Conservation (phyloP, 2,797 vertebrate genomes). For the Cottoperca gobio region DNA sequence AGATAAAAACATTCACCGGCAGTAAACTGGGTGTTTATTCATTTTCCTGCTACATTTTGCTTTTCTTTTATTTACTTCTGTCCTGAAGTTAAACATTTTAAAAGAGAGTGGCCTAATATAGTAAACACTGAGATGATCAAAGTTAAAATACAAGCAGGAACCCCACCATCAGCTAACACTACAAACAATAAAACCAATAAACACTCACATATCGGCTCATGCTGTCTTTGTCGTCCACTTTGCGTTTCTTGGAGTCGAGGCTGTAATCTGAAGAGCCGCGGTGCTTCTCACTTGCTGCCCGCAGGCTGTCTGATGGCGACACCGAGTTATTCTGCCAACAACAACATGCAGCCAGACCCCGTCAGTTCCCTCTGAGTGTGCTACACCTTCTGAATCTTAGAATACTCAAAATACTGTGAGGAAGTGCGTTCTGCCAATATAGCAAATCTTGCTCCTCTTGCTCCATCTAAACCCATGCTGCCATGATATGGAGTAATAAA, state of each 20-base stretch:
- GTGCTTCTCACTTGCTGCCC: slow-evolving; percentile 92
- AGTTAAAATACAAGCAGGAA: background rate
- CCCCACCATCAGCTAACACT: background rate
- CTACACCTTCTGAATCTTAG: background rate
- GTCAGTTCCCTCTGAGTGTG: slow-evolving; percentile 33
- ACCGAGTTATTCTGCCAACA: slow-evolving; percentile 92
- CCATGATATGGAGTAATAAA: background rate
- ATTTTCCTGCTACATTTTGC: background rate
- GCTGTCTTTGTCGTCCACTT: slow-evolving; percentile 95
- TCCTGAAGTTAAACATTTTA: background rate
- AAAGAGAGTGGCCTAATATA: background rate
- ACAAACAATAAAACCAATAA: background rate
- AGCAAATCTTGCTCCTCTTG: background rate
- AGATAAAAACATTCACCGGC: background rate
- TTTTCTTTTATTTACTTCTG: background rate
- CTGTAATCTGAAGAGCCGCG: slow-evolving; percentile 91
- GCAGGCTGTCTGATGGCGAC: slow-evolving; percentile 94
- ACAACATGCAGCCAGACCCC: slow-evolving; percentile 45
- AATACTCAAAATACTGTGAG: background rate
- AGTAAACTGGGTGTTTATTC: background rate
- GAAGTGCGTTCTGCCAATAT: background rate
- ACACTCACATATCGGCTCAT: slow-evolving; percentile 94
- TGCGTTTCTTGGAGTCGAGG: slow-evolving; percentile 94
- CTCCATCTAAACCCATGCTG: background rate
- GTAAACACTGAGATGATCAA: background rate